These are phyloP conservation scores for Panopea generosa DNA, from an alignment of 2,888 invertebrate genomes.

Conservation along the genomic window DNA sequence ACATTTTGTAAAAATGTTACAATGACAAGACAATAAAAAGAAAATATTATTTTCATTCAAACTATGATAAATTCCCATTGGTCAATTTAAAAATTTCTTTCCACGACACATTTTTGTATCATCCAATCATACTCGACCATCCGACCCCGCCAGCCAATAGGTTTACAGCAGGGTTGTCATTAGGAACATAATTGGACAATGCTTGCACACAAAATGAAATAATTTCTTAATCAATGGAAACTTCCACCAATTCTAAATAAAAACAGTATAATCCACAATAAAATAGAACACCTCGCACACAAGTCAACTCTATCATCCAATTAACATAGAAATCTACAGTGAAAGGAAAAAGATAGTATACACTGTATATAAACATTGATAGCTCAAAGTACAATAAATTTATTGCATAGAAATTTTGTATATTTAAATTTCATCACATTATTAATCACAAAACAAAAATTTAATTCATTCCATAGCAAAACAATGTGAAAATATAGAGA, in stretches of 20 bases:
- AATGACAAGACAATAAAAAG: no score
- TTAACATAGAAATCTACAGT: background rate
- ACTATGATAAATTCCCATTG: conserved; percentile 5
- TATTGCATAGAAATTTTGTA: no score
- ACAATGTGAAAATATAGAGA: no score
- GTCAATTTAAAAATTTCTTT: conserved; percentile 13
- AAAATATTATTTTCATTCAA: conserved; percentile 3
- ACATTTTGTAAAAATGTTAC: no score
- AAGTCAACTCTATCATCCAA: no score
- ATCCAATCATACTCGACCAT: conserved; percentile 62
- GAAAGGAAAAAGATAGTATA: background rate
- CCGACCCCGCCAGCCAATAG: conserved; percentile 62
- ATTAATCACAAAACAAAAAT: no score
- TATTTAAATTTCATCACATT: no score
- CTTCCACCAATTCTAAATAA: background rate
- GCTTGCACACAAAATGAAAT: conserved; percentile 20
- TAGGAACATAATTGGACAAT: conserved; percentile 61
- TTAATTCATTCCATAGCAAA: no score
- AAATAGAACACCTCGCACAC: background rate
- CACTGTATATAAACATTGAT: no score
- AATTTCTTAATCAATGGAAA: conserved; percentile 5
- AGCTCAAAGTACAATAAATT: no score
- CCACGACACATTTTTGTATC: conserved; percentile 43
- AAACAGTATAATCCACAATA: background rate
- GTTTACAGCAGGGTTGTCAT: conserved; percentile 65